These are phyloP conservation scores for Tipula confusa DNA, from an alignment of 2,888 invertebrate species.

Conservation along the genomic window DNA sequence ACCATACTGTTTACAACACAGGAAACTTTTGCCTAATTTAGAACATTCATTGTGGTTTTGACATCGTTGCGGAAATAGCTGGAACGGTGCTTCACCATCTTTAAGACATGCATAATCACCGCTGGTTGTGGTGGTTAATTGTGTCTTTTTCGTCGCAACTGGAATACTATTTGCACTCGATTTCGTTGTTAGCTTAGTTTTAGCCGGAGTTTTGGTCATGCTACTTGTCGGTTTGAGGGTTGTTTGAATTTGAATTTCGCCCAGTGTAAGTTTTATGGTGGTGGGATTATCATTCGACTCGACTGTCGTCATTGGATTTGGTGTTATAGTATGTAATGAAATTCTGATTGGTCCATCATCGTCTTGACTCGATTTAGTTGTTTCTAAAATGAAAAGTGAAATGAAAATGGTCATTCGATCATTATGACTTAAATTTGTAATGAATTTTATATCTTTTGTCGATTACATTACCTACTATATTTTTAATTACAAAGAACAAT, in stretches of 20 bases:
- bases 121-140: background rate
- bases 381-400: background rate
- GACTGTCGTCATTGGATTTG: slow-evolving; percentile 43
- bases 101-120: slow-evolving; percentile 47
- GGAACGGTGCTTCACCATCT: slow-evolving; percentile 50
- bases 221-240: slow-evolving; percentile 47
- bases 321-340: slow-evolving; percentile 41
- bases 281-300: background rate
- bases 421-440: too few relatives aligned
- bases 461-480: too few relatives aligned
- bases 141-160: background rate
- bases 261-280: slow-evolving; percentile 49
- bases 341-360: slow-evolving; percentile 14
- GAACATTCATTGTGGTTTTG: slow-evolving; percentile 45
- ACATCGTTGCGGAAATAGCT: slow-evolving; percentile 48
- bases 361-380: background rate
- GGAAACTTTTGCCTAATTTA: slow-evolving; percentile 45
- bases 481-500: too few relatives aligned
- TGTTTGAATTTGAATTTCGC: slow-evolving; percentile 49
- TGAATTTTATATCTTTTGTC: too few relatives aligned
- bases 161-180: background rate
- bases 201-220: slow-evolving; percentile 38
- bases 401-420: too few relatives aligned
- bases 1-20: slow-evolving; percentile 49
- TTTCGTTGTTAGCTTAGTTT: background rate